Base-by-base conservation (phyloP, 2,797 vertebrate species). In the Pipistrellus kuhlii region DNA sequence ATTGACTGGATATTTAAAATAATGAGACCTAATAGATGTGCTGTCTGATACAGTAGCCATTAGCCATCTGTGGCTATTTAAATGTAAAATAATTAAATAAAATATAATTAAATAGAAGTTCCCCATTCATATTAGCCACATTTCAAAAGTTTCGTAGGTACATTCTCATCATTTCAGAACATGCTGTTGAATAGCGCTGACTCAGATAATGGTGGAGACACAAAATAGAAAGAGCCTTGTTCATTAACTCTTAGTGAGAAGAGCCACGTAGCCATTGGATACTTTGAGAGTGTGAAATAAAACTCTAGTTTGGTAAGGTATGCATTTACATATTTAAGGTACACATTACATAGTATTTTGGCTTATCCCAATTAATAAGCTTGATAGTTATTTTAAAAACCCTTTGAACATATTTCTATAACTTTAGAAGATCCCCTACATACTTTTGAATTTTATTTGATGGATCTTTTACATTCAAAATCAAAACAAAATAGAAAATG, bases 41-140 rank as follows among this genome's bases (percentile, higher is more conserved):
- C 15, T 88, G 4, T 92, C 44, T 46, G 7, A 81, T 85, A 18
- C n/a, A 35, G 25, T 82, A 90, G 32, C 25, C 53, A 90, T 78
- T 85, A 91, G 44, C 21, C 9, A 44, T 41, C 71, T 35, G 10
- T 66, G 21, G 15, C 13, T 73, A 71, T 59, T 84, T 82, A 87
- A 85, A 30, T 93, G 1, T 57, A 85, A 93, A 92, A 66, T 44
- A 76, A 90, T 46, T 94, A 83, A 87, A 85, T 73, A 27, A 88
- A 41, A 83, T 78, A 76, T 8, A 84, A 76, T 66, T 86, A 59
- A 51, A 94, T 71, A 88, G 83, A 57, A 72, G 1, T 77, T 83
- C 0, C 4, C 84, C 57, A 69, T 78, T 90, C 44, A 82, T 68
- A 25, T 9, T 53, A 87, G 48, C 7, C 25, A 85, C 25, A 93